Evolutionary conservation across 2,888 invertebrate species (phyloP), one percentile per base, ranked within the genome.

Genomic region (Stenodera caucasica): DNA sequence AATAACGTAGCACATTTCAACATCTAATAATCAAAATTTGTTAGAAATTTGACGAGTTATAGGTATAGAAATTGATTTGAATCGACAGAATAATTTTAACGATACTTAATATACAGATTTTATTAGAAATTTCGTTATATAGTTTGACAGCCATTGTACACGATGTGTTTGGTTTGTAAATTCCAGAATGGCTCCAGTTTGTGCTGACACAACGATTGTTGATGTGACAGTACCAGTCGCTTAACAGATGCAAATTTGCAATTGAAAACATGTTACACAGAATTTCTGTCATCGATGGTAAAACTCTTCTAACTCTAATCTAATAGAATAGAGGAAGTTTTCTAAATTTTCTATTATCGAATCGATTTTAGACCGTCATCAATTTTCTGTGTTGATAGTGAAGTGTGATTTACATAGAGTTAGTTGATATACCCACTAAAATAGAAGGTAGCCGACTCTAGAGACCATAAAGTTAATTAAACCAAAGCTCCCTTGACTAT

Each of bases 391-490:
- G n/a, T 35, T 35, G 35, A 15, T 8, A 37, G 7, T 37, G 8
- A 37, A 37, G 7, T 21, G 18, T 4, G 11, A 40, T 40, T 21
- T 35, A 35, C 35, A 35, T 35, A 35, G 35, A n/a, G 3, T 40
- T 1, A 8, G 9, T 32, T 8, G 21, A 11, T 18, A 9, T 11
- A 21, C 21, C 40, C 18, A 21, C 18, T 18, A 9, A 8, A 40
- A 35, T 12, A 35, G 40, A 40, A 40, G 15, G 15, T 37, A 37
- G 2, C 4, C 18, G 11, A 18, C 40, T 40, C 40, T 21, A 9
- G 40, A 49, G 53, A 54, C 54, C 54, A 49, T 54, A 14, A 32
- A 54, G 58, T 33, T 58, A 58, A 58, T 58, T 58, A 58, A 58
- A 32, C 29, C 33, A 26, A 26, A 45, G 49, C 18, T 35, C 54